Evolutionary conservation across 2,797 vertebrate species (phyloP).

Genomic region (Hozukius guyotensis): DNA sequence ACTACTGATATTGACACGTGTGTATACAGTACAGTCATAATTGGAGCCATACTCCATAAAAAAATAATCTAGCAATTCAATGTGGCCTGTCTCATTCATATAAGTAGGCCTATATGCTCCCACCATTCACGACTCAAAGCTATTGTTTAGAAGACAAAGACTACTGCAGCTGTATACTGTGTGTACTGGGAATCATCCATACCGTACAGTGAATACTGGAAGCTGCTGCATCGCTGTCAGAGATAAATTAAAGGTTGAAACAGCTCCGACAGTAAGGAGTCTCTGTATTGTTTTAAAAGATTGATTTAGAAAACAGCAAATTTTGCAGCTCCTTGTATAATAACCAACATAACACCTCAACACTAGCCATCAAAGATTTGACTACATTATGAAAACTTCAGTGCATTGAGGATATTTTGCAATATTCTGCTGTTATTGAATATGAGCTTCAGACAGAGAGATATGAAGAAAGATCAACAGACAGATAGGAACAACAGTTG

Average conservation of each 20-base stretch:
- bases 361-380: neutral
- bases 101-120: neutral
- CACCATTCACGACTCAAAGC: neutral
- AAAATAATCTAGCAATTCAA: neutral
- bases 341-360: neutral
- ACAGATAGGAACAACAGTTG: constrained; percentile 5
- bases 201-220: neutral
- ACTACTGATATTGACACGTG: neutral
- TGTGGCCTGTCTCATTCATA: no score
- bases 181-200: neutral
- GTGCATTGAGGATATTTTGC: neutral
- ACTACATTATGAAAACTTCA: neutral
- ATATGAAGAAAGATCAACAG: neutral
- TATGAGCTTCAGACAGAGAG: neutral
- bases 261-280: neutral
- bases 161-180: neutral
- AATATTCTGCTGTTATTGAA: neutral
- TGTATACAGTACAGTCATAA: neutral
- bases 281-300: constrained; percentile 24
- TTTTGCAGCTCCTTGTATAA: constrained; percentile 11
- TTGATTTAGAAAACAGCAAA: constrained; percentile 9
- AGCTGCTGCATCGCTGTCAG: constrained; percentile 11
- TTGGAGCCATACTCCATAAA: neutral
- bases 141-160: neutral
- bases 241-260: constrained; percentile 31